phyloP scores from a whole-genome alignment of 1,140 invertebrate genomes.

The Goniozus legneri region DNA sequence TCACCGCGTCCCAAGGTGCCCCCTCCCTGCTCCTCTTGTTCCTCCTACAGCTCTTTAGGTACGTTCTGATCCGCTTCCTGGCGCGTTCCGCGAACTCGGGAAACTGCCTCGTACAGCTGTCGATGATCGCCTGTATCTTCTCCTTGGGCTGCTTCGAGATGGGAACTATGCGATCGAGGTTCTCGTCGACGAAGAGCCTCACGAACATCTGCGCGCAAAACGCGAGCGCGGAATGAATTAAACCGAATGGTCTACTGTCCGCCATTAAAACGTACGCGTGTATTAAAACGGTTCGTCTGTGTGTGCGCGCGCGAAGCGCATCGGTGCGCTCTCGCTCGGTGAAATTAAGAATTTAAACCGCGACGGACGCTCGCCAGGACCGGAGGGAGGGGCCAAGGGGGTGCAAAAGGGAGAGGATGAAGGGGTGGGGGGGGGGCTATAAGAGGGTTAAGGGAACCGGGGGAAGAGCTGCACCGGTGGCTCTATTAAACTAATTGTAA shows the following conservation, averaged over 20 bases:
- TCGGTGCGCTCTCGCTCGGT: slow-evolving; percentile 11
- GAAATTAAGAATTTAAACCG: slow-evolving; percentile 44
- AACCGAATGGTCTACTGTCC: slow-evolving; percentile 15
- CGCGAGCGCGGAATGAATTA: slow-evolving; percentile 27
- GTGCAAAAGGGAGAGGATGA: not conserved
- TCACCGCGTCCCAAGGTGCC: slow-evolving; percentile 67
- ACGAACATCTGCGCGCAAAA: slow-evolving; percentile 84
- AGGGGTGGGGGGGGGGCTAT: slow-evolving; percentile 24
- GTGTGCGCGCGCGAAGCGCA: not conserved
- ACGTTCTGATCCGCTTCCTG: slow-evolving; percentile 90
- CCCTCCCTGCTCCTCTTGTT: slow-evolving; percentile 88
- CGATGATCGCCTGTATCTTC: slow-evolving; percentile 96
- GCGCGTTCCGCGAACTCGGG: slow-evolving; percentile 94
- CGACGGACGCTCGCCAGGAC: no score
- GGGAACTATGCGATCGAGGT: slow-evolving; percentile 91
- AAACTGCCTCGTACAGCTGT: slow-evolving; percentile 94
- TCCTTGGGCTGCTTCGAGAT: slow-evolving; percentile 97
- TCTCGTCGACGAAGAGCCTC: slow-evolving; percentile 94
- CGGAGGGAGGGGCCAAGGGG: not conserved
- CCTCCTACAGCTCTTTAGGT: slow-evolving; percentile 90
- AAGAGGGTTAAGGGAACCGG: not conserved
- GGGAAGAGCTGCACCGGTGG: slow-evolving; percentile 24
- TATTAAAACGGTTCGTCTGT: slow-evolving; percentile 2
- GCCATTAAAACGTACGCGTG: not conserved
- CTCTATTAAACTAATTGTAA: slow-evolving; percentile 52